Conservation (phyloP, 2,888 invertebrate species). For the Tipula confusa region DNA sequence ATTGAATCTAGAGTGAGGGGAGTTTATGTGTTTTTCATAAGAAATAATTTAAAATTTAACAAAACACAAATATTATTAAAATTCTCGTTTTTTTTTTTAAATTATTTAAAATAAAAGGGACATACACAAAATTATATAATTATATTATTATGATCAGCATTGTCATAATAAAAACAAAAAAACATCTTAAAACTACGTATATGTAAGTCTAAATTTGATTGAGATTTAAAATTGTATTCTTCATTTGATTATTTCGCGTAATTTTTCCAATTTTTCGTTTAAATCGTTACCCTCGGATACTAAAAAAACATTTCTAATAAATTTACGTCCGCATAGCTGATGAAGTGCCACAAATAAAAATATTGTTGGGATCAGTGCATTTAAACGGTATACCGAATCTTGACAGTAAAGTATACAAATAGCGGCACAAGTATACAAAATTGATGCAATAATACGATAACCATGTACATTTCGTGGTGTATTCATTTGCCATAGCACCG, state of each 20-base stretch:
- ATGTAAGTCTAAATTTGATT: background rate
- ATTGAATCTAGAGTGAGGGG: background rate
- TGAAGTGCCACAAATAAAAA: conserved; percentile 56
- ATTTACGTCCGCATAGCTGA: conserved; percentile 48
- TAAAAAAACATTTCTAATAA: background rate
- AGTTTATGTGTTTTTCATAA: background rate
- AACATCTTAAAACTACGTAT: background rate
- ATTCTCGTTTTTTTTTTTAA: background rate
- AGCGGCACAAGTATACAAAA: conserved; percentile 55
- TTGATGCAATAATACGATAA: conserved; percentile 38
- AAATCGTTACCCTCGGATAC: background rate
- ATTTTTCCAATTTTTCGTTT: background rate
- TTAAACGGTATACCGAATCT: conserved; percentile 57
- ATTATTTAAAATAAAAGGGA: background rate
- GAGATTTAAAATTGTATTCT: background rate
- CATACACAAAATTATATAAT: background rate
- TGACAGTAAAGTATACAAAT: conserved; percentile 58
- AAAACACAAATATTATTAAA: background rate
- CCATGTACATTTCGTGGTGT: conserved; percentile 64
- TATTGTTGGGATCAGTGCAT: conserved; percentile 55
- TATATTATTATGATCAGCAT: background rate
- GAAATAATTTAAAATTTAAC: background rate
- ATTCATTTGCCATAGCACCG: conserved; percentile 63
- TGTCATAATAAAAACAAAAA: background rate
- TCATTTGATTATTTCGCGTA: background rate